Base-by-base conservation (phyloP, 2,888 invertebrate genomes). In the Chydorus sphaericus region DNA sequence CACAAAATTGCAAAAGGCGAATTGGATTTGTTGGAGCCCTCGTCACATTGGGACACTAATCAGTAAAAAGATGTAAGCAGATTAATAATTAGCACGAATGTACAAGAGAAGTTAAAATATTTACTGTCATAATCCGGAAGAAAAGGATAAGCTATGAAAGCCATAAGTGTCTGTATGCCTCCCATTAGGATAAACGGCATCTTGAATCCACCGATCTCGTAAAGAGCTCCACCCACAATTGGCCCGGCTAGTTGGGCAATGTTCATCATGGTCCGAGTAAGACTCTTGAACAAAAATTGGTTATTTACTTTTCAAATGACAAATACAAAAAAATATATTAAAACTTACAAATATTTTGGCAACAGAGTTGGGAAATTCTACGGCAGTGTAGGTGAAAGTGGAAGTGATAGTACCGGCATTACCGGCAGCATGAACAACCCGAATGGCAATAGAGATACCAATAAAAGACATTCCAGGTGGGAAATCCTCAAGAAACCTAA, bases 201-300 rank as follows among this genome's bases (percentile, higher is more conserved):
- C 55, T 62, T 61, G 59, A 63, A 64, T 14, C 64, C 64, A 28
- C 63, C 63, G 48, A 59, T 50, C 55, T 62, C 60, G 44, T 61
- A 59, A 50, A 64, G 48, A 14, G 61, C 62, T 20, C 64, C 64
- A 18, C 63, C 63, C 10, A 63, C 48, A 7, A 59, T 57, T 1
- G 64, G 64, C 7, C 64, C 64, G 18, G 61, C 56, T 57, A 64
- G 59, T 58, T 64, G 63, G 11, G 62, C 63, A 38, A 64, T 37
- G 39, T 62, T 64, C 63, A 62, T 62, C 53, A 62, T 59, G 4
- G 61, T 57, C 36, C 64, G 55, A n/a, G 61, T 64, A 51, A 62
- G 39, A 5, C 62, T 59, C 64, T 63, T 29, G 16, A 57, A 60
- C 14, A 59, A 23, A 30, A n/a, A 1, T 11, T 10, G 14, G 6